These are phyloP conservation scores for Premnoplex brunnescens DNA, from an alignment of 2,797 vertebrate species.

Conservation along the genomic window DNA sequence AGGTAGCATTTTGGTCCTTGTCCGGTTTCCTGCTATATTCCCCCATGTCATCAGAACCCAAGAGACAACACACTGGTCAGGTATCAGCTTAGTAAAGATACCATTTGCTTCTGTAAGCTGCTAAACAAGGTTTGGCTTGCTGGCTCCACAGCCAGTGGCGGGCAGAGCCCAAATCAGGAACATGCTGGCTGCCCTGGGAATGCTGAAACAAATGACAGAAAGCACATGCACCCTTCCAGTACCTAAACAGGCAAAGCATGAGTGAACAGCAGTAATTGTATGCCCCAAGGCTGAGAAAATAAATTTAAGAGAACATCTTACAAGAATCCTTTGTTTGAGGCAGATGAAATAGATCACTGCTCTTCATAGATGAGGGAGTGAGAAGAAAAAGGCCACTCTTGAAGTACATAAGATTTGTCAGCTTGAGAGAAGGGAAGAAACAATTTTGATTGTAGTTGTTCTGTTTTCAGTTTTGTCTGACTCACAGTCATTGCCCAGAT, in stretches of 20 bases:
- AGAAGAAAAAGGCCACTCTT: neutral
- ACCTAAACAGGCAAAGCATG: neutral
- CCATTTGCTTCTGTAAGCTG: neutral
- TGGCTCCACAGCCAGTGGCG: neutral
- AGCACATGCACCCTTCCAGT: neutral
- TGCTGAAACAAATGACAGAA: neutral
- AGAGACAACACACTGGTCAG: neutral
- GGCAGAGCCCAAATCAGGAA: rapidly evolving
- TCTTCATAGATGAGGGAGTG: neutral
- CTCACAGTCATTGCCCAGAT: neutral
- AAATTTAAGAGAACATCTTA: neutral
- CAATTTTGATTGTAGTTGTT: neutral
- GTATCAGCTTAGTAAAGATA: neutral
- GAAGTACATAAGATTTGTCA: neutral
- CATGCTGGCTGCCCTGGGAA: neutral
- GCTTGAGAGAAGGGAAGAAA: neutral
- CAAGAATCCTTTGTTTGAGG: constrained; percentile 11
- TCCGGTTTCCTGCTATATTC: rapidly evolving
- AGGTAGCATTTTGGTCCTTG: neutral
- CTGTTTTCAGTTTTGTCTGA: neutral
- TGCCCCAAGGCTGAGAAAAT: neutral
- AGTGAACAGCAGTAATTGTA: constrained; percentile 10
- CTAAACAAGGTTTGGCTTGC: neutral
- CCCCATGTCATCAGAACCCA: neutral
- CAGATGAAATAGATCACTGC: neutral